Percentiles rank a stretch among this genome's conserved stretches.
Evolutionary conservation across 1,140 invertebrate species (phyloP).

Genomic region (Orius insidiosus): DNA sequence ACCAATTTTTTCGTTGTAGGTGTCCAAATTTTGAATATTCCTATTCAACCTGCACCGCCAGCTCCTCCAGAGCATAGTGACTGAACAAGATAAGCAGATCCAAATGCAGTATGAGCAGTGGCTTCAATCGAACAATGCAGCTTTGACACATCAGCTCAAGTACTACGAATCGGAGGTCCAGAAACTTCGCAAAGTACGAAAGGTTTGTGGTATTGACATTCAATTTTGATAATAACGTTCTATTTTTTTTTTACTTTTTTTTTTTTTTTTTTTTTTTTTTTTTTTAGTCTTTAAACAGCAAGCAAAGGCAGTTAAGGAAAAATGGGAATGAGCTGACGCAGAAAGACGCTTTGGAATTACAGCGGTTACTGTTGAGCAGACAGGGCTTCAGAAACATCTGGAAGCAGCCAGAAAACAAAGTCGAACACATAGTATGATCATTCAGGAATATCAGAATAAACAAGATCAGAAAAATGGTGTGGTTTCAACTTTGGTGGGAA

Average conservation of each 20-base stretch:
- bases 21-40: conserved; percentile 41
- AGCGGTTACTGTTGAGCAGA: conserved; percentile 63
- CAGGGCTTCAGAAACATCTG: conserved; percentile 69
- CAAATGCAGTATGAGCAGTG: conserved; percentile 69
- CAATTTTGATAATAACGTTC: conserved; percentile 4
- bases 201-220: conserved; percentile 32
- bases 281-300: conserved; percentile 67
- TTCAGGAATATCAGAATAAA: conserved; percentile 38
- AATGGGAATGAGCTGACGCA: conserved; percentile 65
- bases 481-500: not conserved
- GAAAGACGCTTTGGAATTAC: conserved; percentile 61
- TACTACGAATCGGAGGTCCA: conserved; percentile 74
- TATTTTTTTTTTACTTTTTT: conserved; percentile 5
- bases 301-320: conserved; percentile 70
- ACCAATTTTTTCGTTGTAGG: conserved; percentile 19
- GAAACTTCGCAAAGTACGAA: conserved; percentile 70
- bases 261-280: conserved; percentile 10
- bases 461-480: conserved; percentile 21
- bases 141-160: conserved; percentile 56
- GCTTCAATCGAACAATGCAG: conserved; percentile 62
- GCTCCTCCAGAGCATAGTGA: conserved; percentile 50
- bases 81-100: conserved; percentile 58
- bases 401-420: conserved; percentile 65
- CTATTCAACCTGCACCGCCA: conserved; percentile 46
- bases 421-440: conserved; percentile 54